Evolutionary conservation across 2,888 invertebrate genomes (phyloP).

Genomic region (Pyrochroa serraticornis): DNA sequence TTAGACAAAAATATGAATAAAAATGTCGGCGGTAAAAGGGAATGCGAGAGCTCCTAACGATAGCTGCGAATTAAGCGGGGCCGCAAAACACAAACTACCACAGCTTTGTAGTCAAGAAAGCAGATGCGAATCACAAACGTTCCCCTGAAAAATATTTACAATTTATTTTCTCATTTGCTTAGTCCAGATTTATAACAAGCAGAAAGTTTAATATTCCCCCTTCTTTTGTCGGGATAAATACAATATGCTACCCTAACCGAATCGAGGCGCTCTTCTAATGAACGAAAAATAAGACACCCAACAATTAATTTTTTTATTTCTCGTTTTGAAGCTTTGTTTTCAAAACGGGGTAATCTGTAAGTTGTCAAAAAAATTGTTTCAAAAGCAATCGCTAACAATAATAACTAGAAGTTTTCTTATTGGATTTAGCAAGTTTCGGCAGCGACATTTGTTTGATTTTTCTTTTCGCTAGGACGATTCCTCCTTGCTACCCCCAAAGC

Average conservation of each 20-base stretch:
- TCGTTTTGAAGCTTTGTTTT: background rate
- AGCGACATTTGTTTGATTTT: background rate
- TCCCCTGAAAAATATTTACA: constrained; percentile 9
- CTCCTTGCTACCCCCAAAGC: too few relatives aligned
- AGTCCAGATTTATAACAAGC: constrained; percentile 14
- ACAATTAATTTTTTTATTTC: constrained; percentile 18
- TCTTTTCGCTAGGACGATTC: background rate
- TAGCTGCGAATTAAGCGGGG: too few relatives aligned
- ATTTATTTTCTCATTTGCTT: constrained; percentile 22
- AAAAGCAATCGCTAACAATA: background rate
- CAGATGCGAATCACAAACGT: constrained; percentile 11
- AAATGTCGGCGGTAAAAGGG: too few relatives aligned
- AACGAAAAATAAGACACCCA: constrained; percentile 16
- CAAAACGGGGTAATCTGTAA: background rate
- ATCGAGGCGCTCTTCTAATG: constrained; percentile 3
- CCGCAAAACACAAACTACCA: too few relatives aligned
- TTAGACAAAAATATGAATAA: too few relatives aligned
- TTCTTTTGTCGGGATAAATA: constrained; percentile 17
- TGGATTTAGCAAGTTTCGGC: background rate
- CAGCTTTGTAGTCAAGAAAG: constrained; percentile 6
- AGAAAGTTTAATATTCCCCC: constrained; percentile 17
- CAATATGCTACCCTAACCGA: constrained; percentile 13
- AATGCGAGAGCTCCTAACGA: too few relatives aligned
- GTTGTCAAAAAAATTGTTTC: constrained; percentile 1
- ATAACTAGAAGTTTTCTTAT: background rate